Evolutionary conservation across 2,888 invertebrate species (phyloP).

Genomic region (Ctenicera cuprea): DNA sequence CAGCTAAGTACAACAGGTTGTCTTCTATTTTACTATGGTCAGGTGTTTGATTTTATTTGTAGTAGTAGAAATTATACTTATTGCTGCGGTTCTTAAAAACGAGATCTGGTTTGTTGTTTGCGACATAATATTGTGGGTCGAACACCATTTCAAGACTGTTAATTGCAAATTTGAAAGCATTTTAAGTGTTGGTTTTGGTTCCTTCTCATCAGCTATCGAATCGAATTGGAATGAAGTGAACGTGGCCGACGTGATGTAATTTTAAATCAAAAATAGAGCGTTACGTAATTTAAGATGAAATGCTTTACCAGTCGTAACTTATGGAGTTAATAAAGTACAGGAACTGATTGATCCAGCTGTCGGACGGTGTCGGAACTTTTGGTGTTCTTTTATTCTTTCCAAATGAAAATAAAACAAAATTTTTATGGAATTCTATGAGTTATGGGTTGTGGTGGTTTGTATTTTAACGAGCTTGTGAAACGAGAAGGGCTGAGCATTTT

Average conservation of each 20-base stretch:
- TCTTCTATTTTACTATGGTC: conserved; percentile 52
- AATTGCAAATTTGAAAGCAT: not conserved
- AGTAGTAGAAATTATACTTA: conserved; percentile 9
- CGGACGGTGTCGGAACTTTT: conserved; percentile 30
- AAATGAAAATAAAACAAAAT: conserved; percentile 16
- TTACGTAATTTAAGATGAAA: conserved; percentile 37
- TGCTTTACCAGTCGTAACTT: conserved; percentile 37
- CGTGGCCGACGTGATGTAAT: conserved; percentile 28
- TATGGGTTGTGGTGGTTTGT: not conserved
- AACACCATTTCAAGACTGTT: not conserved
- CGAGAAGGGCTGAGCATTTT: not conserved
- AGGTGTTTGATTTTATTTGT: conserved; percentile 47
- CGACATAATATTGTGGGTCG: not conserved
- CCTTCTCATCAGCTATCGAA: not conserved
- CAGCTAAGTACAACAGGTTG: conserved; percentile 58
- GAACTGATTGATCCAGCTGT: conserved; percentile 38
- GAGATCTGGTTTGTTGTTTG: not conserved
- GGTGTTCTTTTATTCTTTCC: conserved; percentile 12
- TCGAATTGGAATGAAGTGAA: conserved; percentile 8
- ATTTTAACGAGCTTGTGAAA: not conserved
- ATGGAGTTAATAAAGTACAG: conserved; percentile 36
- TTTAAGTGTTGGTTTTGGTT: not conserved
- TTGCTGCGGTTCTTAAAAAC: conserved; percentile 3
- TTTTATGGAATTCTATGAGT: conserved; percentile 31
- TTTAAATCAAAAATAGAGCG: conserved; percentile 20